These are phyloP conservation scores for Pseudachorutes palmiensis DNA, from an alignment of 1,140 invertebrate species.

Conservation along the genomic window DNA sequence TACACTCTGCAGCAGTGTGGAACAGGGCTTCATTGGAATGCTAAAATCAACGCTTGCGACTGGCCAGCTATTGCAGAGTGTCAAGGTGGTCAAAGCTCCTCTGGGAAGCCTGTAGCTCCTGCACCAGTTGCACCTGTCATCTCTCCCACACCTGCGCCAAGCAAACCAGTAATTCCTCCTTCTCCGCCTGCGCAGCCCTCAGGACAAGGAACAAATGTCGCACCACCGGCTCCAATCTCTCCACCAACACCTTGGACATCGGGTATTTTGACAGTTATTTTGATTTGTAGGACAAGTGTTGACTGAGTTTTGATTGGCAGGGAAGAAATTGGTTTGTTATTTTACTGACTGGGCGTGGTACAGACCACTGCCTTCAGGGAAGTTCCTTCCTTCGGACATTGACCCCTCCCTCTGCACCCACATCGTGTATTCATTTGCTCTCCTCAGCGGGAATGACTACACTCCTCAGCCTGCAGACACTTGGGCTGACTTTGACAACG, in stretches of 20 bases:
- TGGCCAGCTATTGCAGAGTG: slow-evolving; percentile 53
- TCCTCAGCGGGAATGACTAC: slow-evolving; percentile 50
- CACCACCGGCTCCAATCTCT: neutral
- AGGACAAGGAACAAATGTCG: neutral
- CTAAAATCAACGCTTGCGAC: slow-evolving; percentile 50
- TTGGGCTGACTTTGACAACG: slow-evolving; percentile 45
- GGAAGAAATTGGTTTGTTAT: slow-evolving; percentile 60
- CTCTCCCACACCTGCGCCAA: neutral
- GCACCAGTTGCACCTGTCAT: neutral
- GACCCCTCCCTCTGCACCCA: slow-evolving; percentile 61
- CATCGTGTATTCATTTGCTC: slow-evolving; percentile 63
- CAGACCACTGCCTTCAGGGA: slow-evolving; percentile 52
- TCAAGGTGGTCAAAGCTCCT: neutral
- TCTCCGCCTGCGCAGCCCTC: neutral
- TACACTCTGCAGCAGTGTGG: neutral
- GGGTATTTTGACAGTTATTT: slow-evolving; percentile 3
- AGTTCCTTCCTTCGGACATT: slow-evolving; percentile 57
- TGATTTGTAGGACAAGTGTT: slow-evolving; percentile 15
- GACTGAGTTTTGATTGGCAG: slow-evolving; percentile 24
- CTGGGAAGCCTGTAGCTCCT: slow-evolving; percentile 7
- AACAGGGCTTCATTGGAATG: slow-evolving; percentile 5
- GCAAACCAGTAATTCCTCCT: no score
- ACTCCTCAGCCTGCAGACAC: slow-evolving; percentile 47
- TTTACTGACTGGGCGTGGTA: slow-evolving; percentile 69
- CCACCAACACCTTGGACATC: neutral